phyloP scores from a whole-genome alignment of 2,113 vertebrate genomes.

The Argyrosomus japonicus region DNA sequence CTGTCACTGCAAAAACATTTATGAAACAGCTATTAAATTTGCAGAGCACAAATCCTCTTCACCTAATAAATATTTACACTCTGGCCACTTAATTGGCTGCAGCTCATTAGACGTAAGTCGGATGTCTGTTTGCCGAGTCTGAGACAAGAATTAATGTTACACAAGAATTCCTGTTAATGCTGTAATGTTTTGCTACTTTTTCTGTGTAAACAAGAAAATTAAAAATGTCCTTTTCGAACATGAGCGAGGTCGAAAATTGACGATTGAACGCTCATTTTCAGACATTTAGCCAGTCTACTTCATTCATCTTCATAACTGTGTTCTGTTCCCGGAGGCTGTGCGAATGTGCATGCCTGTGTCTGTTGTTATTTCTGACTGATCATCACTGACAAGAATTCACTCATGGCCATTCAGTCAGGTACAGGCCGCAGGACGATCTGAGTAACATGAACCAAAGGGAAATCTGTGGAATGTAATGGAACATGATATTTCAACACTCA shows the following conservation, averaged over 20 bases:
- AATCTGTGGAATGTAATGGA: conserved; percentile 73
- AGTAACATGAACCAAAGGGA: conserved; percentile 63
- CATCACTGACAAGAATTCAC: conserved; percentile 45
- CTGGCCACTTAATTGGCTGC: conserved; percentile 24
- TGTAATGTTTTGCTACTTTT: conserved; percentile 11
- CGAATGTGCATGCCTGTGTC: conserved; percentile 65
- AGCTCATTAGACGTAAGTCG: conserved; percentile 26
- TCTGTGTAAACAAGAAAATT: conserved; percentile 19
- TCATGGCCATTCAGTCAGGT: conserved; percentile 3
- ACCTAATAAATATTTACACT: conserved; percentile 44
- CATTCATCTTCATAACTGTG: conserved; percentile 52
- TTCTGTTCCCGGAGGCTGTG: conserved; percentile 51
- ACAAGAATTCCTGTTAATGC: conserved; percentile 11
- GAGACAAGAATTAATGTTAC: conserved; percentile 33
- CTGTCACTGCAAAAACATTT: conserved; percentile 22
- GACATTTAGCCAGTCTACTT: conserved; percentile 33
- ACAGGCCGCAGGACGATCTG: conserved; percentile 27
- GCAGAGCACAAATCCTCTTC: conserved; percentile 57
- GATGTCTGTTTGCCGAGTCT: conserved; percentile 16
- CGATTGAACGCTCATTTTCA: conserved; percentile 19
- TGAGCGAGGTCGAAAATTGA: not conserved
- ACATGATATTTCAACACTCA: conserved; percentile 35
- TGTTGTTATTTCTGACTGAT: conserved; percentile 55
- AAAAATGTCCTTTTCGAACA: conserved; percentile 18
- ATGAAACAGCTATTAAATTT: conserved; percentile 29